phyloP scores from a whole-genome alignment of 2,797 vertebrate species.

The Crenuchus spilurus region DNA sequence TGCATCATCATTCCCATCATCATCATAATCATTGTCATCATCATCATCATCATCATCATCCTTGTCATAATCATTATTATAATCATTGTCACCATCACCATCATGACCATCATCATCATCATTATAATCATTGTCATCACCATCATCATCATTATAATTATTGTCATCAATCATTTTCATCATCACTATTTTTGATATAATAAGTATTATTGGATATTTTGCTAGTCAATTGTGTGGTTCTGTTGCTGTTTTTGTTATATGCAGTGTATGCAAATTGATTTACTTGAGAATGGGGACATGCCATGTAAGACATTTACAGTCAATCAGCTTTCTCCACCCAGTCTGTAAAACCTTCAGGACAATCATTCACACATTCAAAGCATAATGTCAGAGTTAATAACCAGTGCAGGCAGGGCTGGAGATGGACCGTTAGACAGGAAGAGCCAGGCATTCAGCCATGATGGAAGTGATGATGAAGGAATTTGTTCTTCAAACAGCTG shows the following conservation, averaged over 20 bases:
- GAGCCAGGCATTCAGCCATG: slow-evolving; percentile 29
- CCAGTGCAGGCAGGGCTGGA: background rate
- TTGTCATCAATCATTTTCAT: no score
- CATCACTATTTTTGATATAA: no score
- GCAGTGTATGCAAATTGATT: background rate
- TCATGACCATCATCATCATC: no score
- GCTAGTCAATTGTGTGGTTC: no score
- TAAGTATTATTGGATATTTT: no score
- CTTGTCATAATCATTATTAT: background rate
- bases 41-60: background rate
- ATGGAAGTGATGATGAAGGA: slow-evolving; percentile 32
- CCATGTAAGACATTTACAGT: background rate
- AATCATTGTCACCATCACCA: no score
- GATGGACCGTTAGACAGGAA: background rate
- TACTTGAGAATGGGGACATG: background rate
- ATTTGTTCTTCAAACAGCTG: slow-evolving; percentile 33
- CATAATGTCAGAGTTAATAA: slow-evolving; percentile 30
- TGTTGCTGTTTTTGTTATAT: no score
- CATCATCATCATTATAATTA: no score
- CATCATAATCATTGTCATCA: background rate
- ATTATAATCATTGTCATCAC: no score
- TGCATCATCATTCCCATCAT: no score
- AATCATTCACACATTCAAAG: slow-evolving; percentile 16
- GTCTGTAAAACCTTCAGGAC: slow-evolving; percentile 6
- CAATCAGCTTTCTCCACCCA: background rate